phyloP scores from a whole-genome alignment of 2,113 vertebrate species.

The Cottus gobio region DNA sequence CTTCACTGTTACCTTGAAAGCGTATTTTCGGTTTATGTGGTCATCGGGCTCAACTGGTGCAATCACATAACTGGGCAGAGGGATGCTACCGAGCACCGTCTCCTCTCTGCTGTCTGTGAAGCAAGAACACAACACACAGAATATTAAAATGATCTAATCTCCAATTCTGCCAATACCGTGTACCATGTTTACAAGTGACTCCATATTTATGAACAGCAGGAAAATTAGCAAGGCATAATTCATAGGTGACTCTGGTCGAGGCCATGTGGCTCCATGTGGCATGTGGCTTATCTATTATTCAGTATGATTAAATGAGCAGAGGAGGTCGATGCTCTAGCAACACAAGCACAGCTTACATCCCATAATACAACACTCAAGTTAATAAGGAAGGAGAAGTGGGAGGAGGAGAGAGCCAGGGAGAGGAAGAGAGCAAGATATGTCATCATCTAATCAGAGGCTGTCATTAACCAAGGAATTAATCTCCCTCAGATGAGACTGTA shows the following conservation, averaged over 20 bases:
- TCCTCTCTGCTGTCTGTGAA: constrained; percentile 95
- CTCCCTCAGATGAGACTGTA: constrained; percentile 20
- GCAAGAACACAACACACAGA: constrained; percentile 23
- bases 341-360: constrained; percentile 53
- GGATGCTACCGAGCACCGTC: constrained; percentile 95
- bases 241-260: constrained; percentile 49
- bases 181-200: constrained; percentile 35
- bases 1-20: constrained; percentile 92
- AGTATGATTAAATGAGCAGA: constrained; percentile 65
- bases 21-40: constrained; percentile 96
- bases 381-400: constrained; percentile 44
- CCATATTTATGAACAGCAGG: constrained; percentile 48
- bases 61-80: constrained; percentile 94
- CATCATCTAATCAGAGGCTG: constrained; percentile 33
- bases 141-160: constrained; percentile 5
- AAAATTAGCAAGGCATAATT: constrained; percentile 61
- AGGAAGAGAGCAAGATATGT: constrained; percentile 4
- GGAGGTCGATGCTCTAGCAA: constrained; percentile 47
- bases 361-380: constrained; percentile 50
- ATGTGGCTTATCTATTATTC: constrained; percentile 73
- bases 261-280: constrained; percentile 51
- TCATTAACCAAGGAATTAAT: constrained; percentile 35
- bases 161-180: constrained; percentile 32
- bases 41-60: constrained; percentile 91
- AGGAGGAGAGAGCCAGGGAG: constrained; percentile 13